Percentiles rank a stretch among this genome's conserved stretches.
Evolutionary conservation across 2,888 invertebrate species (phyloP).

Genomic region (Dimorphilus gyrociliatus): DNA sequence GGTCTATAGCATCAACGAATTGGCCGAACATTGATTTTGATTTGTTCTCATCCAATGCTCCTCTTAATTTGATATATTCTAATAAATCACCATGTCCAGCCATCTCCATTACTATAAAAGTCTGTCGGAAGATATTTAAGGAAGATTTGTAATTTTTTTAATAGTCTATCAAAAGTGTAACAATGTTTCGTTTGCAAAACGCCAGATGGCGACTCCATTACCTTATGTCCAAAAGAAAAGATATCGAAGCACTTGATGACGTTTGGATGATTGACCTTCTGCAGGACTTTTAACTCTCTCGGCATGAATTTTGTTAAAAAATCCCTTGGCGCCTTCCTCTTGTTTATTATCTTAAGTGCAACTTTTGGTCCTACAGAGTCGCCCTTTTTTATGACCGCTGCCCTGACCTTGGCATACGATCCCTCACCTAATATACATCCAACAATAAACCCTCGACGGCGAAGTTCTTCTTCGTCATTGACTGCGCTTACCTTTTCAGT

Average conservation of each 20-base stretch:
- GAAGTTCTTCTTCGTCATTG: constrained; percentile 28
- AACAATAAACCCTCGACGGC: constrained; percentile 40
- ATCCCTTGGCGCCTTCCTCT: constrained; percentile 54
- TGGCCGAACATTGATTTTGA: constrained; percentile 35
- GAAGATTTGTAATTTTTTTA: no score
- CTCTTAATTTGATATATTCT: constrained; percentile 48
- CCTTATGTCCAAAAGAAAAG: constrained; percentile 13
- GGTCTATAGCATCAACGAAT: constrained; percentile 27
- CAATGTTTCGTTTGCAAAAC: no score
- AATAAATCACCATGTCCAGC: constrained; percentile 64
- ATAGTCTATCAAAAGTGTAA: no score
- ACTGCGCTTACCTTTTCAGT: constrained; percentile 10
- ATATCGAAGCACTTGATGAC: constrained; percentile 55
- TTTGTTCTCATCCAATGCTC: constrained; percentile 43
- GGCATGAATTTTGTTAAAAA: constrained; percentile 64
- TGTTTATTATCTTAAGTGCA: constrained; percentile 56
- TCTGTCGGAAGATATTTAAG: no score
- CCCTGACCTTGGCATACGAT: constrained; percentile 73
- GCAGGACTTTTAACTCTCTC: constrained; percentile 59
- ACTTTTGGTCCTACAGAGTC: constrained; percentile 14
- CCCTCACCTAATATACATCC: constrained; percentile 58
- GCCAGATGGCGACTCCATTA: no score
- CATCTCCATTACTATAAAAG: constrained; percentile 44
- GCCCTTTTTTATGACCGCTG: constrained; percentile 43
- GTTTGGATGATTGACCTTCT: constrained; percentile 59